Conservation (phyloP, 2,888 invertebrate genomes). For the Scotopteryx bipunctaria region DNA sequence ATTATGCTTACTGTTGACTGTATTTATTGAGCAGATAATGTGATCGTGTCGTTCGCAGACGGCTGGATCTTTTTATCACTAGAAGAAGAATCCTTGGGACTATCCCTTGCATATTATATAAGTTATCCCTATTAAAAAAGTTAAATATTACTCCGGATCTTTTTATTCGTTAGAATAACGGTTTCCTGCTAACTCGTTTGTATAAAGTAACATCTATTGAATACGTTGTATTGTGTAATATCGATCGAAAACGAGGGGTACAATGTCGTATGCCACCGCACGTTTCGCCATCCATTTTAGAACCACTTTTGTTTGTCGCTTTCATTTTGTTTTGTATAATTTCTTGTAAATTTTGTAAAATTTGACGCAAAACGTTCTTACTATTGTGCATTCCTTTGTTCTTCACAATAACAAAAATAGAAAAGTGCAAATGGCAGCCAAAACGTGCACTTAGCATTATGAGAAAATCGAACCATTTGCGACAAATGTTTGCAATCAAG, state of each 20-base stretch:
- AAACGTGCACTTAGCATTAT: background rate
- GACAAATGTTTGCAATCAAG: background rate
- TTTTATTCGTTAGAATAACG: conserved; percentile 40
- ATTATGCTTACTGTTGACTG: conserved; percentile 83
- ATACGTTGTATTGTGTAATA: background rate
- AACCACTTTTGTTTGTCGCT: background rate
- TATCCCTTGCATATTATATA: conserved; percentile 83
- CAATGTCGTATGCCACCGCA: too few relatives aligned
- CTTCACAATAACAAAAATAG: too few relatives aligned
- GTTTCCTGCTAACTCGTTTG: background rate
- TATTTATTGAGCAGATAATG: conserved; percentile 82
- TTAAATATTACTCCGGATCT: conserved; percentile 59
- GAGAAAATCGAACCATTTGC: background rate
- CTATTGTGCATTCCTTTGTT: too few relatives aligned
- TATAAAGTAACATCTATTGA: background rate
- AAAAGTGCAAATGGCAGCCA: too few relatives aligned
- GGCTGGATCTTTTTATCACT: conserved; percentile 79
- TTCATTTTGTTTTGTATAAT: conserved; percentile 1
- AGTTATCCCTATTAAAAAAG: conserved; percentile 83
- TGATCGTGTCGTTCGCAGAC: conserved; percentile 76
- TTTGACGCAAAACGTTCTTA: conserved; percentile 4
- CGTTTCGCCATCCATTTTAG: too few relatives aligned
- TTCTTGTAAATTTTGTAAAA: background rate
- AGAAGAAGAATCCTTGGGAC: conserved; percentile 76
- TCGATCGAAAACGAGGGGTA: background rate